Percentiles rank a stretch among this genome's conserved stretches.
phyloP scores from a whole-genome alignment of 2,113 vertebrate genomes.

The Semnornis frantzii region DNA sequence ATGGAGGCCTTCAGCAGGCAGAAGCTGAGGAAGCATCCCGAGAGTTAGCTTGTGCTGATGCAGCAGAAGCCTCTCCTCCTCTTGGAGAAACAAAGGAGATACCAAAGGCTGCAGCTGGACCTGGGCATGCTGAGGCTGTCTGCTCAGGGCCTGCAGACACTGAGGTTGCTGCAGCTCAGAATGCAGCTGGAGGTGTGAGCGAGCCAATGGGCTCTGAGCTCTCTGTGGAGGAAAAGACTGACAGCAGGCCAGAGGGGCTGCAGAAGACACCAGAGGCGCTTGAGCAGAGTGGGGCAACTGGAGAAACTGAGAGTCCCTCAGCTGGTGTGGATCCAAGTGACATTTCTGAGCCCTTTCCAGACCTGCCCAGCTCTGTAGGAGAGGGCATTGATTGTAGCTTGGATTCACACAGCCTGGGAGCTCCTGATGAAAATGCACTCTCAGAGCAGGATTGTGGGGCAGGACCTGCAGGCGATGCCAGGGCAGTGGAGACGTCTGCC shows the following conservation, averaged over 20 bases:
- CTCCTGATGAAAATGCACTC: constrained; percentile 16
- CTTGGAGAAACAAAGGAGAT: constrained; percentile 53
- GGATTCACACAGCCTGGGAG: constrained; percentile 18
- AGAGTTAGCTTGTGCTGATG: constrained; percentile 37
- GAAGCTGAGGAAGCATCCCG: constrained; percentile 40
- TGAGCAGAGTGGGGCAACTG: constrained; percentile 39
- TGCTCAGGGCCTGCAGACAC: constrained; percentile 52
- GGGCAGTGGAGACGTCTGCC: constrained; percentile 7
- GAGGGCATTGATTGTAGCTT: constrained; percentile 30
- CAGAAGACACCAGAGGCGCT: constrained; percentile 29
- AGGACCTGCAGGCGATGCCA: constrained; percentile 32
- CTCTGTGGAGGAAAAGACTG: constrained; percentile 36
- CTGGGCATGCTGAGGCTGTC: neutral
- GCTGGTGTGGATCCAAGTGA: constrained; percentile 79
- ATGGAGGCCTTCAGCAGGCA: constrained; percentile 38
- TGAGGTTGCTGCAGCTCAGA: constrained; percentile 48
- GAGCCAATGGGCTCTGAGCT: constrained; percentile 37
- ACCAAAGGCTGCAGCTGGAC: constrained; percentile 31
- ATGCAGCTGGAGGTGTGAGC: constrained; percentile 14
- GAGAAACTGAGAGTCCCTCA: constrained; percentile 50
- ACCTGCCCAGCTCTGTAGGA: constrained; percentile 32
- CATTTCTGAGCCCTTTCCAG: constrained; percentile 70
- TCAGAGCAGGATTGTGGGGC: constrained; percentile 38
- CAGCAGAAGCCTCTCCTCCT: constrained; percentile 41
- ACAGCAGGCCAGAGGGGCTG: constrained; percentile 52